These are phyloP conservation scores for Platalea minor DNA, from an alignment of 2,797 vertebrate species.

Conservation along the genomic window DNA sequence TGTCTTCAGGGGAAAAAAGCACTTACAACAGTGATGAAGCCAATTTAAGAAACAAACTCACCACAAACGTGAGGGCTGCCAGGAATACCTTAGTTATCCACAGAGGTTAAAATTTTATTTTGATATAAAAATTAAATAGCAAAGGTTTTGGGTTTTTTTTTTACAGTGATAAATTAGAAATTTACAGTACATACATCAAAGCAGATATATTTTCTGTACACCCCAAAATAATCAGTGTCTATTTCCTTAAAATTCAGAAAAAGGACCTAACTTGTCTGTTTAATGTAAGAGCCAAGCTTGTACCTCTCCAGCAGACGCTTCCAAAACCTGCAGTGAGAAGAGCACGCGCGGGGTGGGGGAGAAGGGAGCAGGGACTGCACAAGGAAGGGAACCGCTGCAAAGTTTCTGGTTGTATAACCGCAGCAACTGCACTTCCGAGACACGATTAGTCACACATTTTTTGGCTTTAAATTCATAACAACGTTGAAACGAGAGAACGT, in stretches of 20 bases:
- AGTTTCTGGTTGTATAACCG: neutral
- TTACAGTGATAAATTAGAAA: slow-evolving; percentile 99
- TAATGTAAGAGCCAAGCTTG: slow-evolving; percentile 36
- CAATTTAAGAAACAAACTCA: neutral
- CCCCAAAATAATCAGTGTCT: slow-evolving; percentile 65
- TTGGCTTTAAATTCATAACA: neutral
- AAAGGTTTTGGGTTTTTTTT: slow-evolving; percentile 69
- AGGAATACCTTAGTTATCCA: slow-evolving; percentile 19
- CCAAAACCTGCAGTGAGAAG: neutral
- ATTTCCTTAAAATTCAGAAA: slow-evolving; percentile 57
- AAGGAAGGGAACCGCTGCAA: neutral
- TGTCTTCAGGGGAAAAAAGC: neutral
- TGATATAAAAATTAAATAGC: slow-evolving; percentile 86
- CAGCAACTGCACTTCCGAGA: slow-evolving; percentile 23
- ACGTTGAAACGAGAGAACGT: neutral
- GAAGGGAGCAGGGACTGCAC: neutral
- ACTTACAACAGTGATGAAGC: neutral
- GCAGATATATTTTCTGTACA: slow-evolving; percentile 81
- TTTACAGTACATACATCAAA: slow-evolving; percentile 90
- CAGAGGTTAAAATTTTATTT: slow-evolving; percentile 78
- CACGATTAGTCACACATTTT: slow-evolving; percentile 20
- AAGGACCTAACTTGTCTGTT: neutral
- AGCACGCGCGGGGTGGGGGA: neutral
- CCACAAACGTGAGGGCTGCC: neutral
- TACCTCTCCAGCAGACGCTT: slow-evolving; percentile 51